A percentile compares a stretch with the other conserved stretches of the same genome.
phyloP scores from a whole-genome alignment of 2,888 invertebrate genomes.

The Cyrtodaria siliqua region DNA sequence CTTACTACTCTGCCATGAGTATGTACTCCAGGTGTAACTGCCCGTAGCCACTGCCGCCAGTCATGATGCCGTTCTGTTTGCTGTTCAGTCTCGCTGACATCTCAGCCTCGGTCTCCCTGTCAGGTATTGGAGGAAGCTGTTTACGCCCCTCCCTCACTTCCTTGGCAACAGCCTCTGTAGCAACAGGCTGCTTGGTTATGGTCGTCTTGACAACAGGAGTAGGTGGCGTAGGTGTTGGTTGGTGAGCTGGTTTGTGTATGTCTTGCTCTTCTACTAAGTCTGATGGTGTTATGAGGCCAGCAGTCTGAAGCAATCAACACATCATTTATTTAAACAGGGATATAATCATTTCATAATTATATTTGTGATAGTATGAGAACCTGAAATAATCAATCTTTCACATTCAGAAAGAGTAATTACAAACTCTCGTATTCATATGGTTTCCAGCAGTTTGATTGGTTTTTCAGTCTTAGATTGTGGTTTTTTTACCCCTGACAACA shows the following conservation, averaged over 20 bases:
- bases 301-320: constrained; percentile 49
- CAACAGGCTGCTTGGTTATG: constrained; percentile 5
- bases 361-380: too few relatives aligned
- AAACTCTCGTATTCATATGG: too few relatives aligned
- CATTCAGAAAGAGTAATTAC: too few relatives aligned
- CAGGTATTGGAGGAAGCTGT: constrained; percentile 71
- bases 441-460: too few relatives aligned
- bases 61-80: constrained; percentile 57
- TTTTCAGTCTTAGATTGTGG: too few relatives aligned
- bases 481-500: too few relatives aligned
- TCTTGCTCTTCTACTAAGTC: background rate
- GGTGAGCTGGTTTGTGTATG: background rate
- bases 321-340: too few relatives aligned
- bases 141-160: constrained; percentile 52
- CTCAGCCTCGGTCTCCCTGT: constrained; percentile 58
- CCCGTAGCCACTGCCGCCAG: constrained; percentile 87
- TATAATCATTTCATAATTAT: too few relatives aligned
- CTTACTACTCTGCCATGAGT: constrained; percentile 97
- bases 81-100: constrained; percentile 57
- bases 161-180: background rate
- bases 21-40: constrained; percentile 95
- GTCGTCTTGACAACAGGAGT: constrained; percentile 3
- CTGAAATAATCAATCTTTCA: too few relatives aligned
- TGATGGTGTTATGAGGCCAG: constrained; percentile 31
- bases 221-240: constrained; percentile 10